Evolutionary conservation across 2,888 invertebrate genomes (phyloP), one percentile per base, ranked within the genome.

Genomic region (Drosophila histrio): DNA sequence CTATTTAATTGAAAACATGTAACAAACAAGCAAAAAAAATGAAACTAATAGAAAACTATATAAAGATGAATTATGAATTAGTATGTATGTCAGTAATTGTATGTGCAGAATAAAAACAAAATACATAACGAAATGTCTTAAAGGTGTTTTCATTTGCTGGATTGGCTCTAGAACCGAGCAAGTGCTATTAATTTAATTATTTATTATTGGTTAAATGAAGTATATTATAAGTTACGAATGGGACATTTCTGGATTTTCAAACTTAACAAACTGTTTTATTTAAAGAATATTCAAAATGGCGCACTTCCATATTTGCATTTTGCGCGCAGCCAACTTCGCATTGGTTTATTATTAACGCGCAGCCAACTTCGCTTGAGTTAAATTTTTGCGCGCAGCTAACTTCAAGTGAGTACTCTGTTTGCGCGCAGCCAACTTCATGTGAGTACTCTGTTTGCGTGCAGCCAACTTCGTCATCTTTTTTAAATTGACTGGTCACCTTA

Each of bases 61-160:
- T 28, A 66, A 71, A 66, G 32, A 63, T 36, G 66, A 80, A 56
- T 28, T 79, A 87, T 81, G 82, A 87, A 87, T 76, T 82, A 82
- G 87, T 87, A 69, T 81, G 82, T 82, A 76, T 72, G 76, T 71
- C 60, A 65, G 41, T 73, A 73, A 47, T 81, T 77, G 69, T 77
- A 73, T 87, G 84, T 76, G 77, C 75, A 76, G 38, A 85, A 78
- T 70, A 84, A 85, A 87, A 78, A 65, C 66, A 38, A 84, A 78
- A 77, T 75, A 59, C 26, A 50, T 68, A 58, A 57, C 13, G 32
- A 62, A 65, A 47, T 15, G 7, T 5, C 0, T 3, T 6, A 8
- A 17, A n/a, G 1, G 7, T 38, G 26, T 26, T 36, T 26, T 11
- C 3, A 9, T 47, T 32, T 9, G 9, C 7, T 5, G 5, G 7